These are phyloP conservation scores for Rallus limicola DNA, from an alignment of 2,113 vertebrate genomes.

Conservation along the genomic window DNA sequence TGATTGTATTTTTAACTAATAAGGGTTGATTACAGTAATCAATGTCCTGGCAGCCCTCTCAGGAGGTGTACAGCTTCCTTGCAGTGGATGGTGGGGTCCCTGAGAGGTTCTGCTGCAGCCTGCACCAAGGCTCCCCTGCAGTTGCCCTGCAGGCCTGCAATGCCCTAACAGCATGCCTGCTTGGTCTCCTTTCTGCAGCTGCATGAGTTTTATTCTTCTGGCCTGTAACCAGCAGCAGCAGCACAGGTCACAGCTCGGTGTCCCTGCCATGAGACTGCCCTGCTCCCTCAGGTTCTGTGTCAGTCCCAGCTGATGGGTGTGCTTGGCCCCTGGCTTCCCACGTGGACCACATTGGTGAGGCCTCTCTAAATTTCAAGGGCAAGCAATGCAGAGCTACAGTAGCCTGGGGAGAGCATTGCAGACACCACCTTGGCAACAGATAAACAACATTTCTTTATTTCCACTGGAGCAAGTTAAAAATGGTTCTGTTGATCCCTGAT, in stretches of 20 bases:
- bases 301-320: not conserved
- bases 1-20: not conserved
- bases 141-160: not conserved
- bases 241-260: not conserved
- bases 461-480: not conserved
- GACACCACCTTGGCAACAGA: not conserved
- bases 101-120: too few relatives aligned
- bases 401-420: not conserved
- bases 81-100: rapidly evolving
- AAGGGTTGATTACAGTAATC: not conserved
- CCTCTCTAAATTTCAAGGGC: not conserved
- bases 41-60: not conserved
- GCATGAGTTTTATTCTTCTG: not conserved
- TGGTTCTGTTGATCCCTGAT: not conserved
- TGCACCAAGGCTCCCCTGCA: not conserved
- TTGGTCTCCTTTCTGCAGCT: not conserved
- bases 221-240: rapidly evolving
- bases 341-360: rapidly evolving
- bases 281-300: rapidly evolving
- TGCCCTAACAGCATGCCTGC: too few relatives aligned
- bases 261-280: not conserved
- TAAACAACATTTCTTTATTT: not conserved
- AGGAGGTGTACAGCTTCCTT: not conserved
- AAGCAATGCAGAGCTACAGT: not conserved
- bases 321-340: too few relatives aligned